These are phyloP conservation scores for Butorides virescens DNA, from an alignment of 2,113 vertebrate species.

Conservation along the genomic window DNA sequence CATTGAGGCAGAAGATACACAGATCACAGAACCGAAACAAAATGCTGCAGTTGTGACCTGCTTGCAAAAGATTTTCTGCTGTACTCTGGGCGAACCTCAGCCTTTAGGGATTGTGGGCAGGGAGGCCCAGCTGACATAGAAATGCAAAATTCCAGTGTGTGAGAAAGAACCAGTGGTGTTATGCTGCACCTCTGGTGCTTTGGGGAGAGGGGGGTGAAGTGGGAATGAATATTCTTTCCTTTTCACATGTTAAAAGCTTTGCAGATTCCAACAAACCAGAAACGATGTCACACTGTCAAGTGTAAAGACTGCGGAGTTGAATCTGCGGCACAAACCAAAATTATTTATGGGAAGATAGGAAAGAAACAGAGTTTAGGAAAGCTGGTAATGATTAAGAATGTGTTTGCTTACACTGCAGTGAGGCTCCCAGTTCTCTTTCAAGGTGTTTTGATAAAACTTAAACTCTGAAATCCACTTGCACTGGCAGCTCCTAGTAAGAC, in stretches of 20 bases:
- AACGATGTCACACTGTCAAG: neutral
- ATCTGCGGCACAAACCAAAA: neutral
- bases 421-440: neutral
- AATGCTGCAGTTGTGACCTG: neutral
- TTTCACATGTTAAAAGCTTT: neutral
- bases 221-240: neutral
- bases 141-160: conserved; percentile 15
- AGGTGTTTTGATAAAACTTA: neutral
- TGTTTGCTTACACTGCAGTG: neutral
- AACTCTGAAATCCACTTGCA: neutral
- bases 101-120: neutral
- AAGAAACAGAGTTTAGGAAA: neutral
- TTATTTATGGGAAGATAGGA: neutral
- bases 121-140: conserved; percentile 5
- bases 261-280: neutral
- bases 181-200: neutral
- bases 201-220: neutral
- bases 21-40: neutral
- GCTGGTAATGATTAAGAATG: neutral
- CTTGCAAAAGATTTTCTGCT: neutral
- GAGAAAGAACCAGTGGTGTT: neutral
- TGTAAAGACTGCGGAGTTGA: neutral
- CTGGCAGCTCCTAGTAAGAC: neutral
- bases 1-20: fast-evolving
- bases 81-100: neutral